phyloP scores from a whole-genome alignment of 2,113 vertebrate species.

The Chrysemys picta region DNA sequence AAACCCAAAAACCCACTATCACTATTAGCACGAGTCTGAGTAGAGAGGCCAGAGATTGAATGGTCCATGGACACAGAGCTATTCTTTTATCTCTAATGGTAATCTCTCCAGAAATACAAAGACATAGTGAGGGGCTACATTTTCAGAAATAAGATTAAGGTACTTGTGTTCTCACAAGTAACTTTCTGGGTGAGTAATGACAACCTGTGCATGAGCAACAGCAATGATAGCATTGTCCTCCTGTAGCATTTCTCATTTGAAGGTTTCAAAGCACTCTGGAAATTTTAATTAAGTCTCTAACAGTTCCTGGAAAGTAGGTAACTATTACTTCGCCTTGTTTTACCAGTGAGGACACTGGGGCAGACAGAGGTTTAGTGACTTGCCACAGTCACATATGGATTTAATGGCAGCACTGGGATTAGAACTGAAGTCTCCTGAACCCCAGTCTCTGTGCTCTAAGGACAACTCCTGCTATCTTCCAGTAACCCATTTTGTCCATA shows the following conservation, averaged over 20 bases:
- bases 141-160: not conserved
- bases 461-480: not conserved
- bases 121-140: fast-evolving
- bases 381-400: fast-evolving
- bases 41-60: not conserved
- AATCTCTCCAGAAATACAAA: not conserved
- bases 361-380: not conserved
- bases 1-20: no score
- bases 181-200: not conserved
- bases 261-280: fast-evolving
- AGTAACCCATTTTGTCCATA: fast-evolving
- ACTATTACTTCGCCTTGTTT: fast-evolving
- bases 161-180: not conserved
- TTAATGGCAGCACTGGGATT: fast-evolving
- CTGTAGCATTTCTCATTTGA: fast-evolving
- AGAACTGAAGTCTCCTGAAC: fast-evolving
- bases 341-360: fast-evolving
- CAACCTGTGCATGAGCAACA: not conserved
- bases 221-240: not conserved
- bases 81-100: not conserved
- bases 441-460: fast-evolving
- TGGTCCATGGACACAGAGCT: not conserved
- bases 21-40: fast-evolving
- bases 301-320: fast-evolving
- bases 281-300: fast-evolving